Conservation (phyloP, 2,113 vertebrate species). For the Crotophaga sulcirostris region DNA sequence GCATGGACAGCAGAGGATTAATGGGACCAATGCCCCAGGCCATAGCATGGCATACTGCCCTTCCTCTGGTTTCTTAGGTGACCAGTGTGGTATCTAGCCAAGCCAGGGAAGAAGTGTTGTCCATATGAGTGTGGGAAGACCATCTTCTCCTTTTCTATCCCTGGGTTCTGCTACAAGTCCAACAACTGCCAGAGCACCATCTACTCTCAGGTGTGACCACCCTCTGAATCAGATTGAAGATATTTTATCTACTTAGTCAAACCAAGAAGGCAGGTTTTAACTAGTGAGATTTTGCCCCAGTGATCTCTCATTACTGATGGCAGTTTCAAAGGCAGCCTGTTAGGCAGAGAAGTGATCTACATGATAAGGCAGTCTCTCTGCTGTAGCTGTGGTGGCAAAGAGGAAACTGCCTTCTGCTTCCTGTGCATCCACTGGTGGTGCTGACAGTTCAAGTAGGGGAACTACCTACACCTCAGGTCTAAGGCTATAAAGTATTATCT, state of each 20-base stretch:
- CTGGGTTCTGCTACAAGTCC: background rate
- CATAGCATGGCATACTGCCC: background rate
- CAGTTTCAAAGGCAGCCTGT: slow-evolving; percentile 30
- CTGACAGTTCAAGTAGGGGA: background rate
- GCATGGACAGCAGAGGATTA: background rate
- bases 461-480: background rate
- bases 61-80: background rate
- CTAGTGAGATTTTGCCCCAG: background rate
- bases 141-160: background rate
- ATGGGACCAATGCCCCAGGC: background rate
- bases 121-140: background rate
- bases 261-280: background rate
- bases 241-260: background rate
- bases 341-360: slow-evolving; percentile 21
- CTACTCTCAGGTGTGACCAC: background rate
- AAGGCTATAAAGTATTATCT: background rate
- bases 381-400: background rate
- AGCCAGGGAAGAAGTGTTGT: background rate
- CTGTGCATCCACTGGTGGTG: background rate
- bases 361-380: background rate
- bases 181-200: background rate
- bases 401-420: background rate
- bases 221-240: background rate
- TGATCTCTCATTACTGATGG: background rate
- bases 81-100: background rate